phyloP scores from a whole-genome alignment of 2,888 invertebrate genomes.

The Galerucella calmariensis region DNA sequence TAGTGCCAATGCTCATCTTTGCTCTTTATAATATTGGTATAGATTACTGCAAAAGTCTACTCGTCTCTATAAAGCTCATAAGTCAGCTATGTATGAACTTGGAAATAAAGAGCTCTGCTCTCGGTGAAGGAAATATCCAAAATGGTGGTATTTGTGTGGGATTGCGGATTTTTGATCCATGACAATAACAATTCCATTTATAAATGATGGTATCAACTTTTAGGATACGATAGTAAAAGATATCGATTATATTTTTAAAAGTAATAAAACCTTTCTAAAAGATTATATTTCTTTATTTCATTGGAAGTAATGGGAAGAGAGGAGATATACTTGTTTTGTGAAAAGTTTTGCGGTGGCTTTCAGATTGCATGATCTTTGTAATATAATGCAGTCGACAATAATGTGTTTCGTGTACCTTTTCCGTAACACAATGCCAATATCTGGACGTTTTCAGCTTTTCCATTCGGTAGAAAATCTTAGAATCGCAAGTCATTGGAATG shows the following conservation, averaged over 20 bases:
- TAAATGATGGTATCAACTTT: too few species aligned
- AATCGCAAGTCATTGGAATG: slow-evolving; percentile 39
- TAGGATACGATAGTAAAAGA: too few species aligned
- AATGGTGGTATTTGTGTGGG: too few species aligned
- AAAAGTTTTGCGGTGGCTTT: slow-evolving; percentile 19
- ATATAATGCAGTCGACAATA: slow-evolving; percentile 39
- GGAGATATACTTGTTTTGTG: slow-evolving; percentile 4
- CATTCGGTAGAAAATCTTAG: slow-evolving; percentile 39
- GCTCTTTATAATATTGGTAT: too few species aligned
- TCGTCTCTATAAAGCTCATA: too few species aligned
- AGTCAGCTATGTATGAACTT: too few species aligned
- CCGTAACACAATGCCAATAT: slow-evolving; percentile 38
- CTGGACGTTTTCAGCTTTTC: slow-evolving; percentile 42
- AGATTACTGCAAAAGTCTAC: too few species aligned
- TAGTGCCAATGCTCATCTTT: too few species aligned
- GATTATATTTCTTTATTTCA: neutral
- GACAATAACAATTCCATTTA: too few species aligned
- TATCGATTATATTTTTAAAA: neutral
- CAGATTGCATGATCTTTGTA: slow-evolving; percentile 34
- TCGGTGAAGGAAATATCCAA: too few species aligned
- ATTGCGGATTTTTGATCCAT: too few species aligned
- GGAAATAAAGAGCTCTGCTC: too few species aligned
- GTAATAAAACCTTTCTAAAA: slow-evolving; percentile 3
- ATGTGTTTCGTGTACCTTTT: slow-evolving; percentile 37
- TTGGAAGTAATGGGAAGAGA: neutral